phyloP scores from a whole-genome alignment of 2,797 vertebrate genomes.

The Gymnopithys bicolor region DNA sequence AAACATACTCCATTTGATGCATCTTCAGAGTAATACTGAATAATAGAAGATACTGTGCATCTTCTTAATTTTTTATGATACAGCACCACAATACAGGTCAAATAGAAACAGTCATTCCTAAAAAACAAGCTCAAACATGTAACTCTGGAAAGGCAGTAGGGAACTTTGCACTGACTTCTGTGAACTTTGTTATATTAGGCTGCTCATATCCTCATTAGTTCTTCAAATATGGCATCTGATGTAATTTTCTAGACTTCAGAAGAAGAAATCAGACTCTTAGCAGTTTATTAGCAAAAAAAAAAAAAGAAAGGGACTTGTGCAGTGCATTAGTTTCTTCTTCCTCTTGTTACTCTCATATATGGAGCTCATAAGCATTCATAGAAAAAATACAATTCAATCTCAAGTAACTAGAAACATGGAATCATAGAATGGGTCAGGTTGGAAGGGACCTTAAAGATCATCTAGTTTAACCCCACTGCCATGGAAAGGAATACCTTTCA shows the following conservation, averaged over 20 bases:
- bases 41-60: conserved; percentile 28
- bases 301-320: not conserved
- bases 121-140: not conserved
- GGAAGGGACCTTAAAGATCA: not conserved
- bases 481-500: not conserved
- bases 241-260: not conserved
- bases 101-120: not conserved
- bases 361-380: not conserved
- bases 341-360: not conserved
- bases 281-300: not conserved
- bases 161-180: not conserved
- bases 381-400: not conserved
- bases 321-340: not conserved
- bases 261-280: not conserved
- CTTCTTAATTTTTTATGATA: conserved; percentile 6
- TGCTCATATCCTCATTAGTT: not conserved
- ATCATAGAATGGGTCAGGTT: not conserved
- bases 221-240: not conserved
- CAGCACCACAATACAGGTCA: not conserved
- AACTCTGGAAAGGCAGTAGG: not conserved
- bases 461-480: no score
- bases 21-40: conserved; percentile 30
- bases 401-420: not conserved
- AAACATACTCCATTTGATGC: conserved; percentile 3
- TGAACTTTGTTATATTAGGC: not conserved